Evolutionary conservation across 2,113 vertebrate species (phyloP).

Genomic region (Trochalopteron elliotii): DNA sequence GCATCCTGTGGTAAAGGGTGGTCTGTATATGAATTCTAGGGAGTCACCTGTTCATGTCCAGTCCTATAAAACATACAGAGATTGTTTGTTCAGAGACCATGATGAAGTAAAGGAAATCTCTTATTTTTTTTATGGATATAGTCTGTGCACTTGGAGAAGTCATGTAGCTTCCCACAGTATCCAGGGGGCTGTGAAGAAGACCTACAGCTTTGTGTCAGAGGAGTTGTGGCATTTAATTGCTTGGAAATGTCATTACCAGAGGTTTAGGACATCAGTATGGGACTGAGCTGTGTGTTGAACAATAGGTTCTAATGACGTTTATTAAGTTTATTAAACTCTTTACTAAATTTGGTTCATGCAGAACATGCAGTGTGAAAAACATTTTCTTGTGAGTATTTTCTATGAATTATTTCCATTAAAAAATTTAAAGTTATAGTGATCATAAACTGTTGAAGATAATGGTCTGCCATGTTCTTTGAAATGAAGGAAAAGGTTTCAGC

Average conservation of each 20-base stretch:
- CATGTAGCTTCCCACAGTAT: background rate
- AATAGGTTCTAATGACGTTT: background rate
- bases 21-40: background rate
- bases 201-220: background rate
- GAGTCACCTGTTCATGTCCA: background rate
- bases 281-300: background rate
- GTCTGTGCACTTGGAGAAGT: background rate
- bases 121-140: background rate
- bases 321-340: background rate
- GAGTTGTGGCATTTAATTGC: background rate
- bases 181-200: background rate
- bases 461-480: background rate
- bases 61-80: background rate
- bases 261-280: background rate
- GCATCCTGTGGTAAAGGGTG: background rate
- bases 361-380: background rate
- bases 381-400: background rate
- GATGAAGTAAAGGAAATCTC: background rate
- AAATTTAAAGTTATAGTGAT: background rate
- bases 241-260: background rate
- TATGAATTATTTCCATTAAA: background rate
- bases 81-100: background rate
- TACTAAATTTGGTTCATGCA: background rate
- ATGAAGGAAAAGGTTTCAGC: background rate
- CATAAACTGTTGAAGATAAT: background rate